Evolutionary conservation across 2,797 vertebrate species (phyloP), one percentile per base, ranked within the genome.

Genomic region (Sylvia borin): DNA sequence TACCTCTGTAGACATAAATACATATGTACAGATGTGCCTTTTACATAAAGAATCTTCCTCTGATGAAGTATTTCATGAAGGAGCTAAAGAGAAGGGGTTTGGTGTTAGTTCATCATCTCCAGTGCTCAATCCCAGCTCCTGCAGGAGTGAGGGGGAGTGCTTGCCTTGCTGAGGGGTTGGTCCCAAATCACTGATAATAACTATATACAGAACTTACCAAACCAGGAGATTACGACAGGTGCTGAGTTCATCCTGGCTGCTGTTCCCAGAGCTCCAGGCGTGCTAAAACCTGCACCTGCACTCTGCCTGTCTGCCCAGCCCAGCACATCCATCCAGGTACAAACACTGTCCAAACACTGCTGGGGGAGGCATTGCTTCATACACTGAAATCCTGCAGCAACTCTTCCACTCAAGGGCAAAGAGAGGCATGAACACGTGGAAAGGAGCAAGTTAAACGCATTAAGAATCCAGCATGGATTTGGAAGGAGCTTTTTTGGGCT

Each of bases 201-300:
- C 79, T n/a, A 71, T 0, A 58, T 1, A 13, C n/a, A 31, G 71
- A 64, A 36, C 60, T 96, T 94, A 91, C 95, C 87, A 90, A 80
- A 95, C 14, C 42, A 1, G 48, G 58, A 36, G 79, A 89, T 93
- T 95, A 90, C 80, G 7, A 87, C 92, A 92, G 76, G 70, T 34
- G 45, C 73, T 85, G 75, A 64, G 86, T 72, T 90, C 94, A 95
- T 66, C 83, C 75, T 43, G 29, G 21, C 78, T 55, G 42, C 12
- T 62, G 83, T 22, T 91, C 81, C 7, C 67, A 79, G 80, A 36
- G n/a, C 74, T 60, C 32, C 51, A 78, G 84, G 76, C 94, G 2
- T 96, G 92, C 92, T 72, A 90, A 92, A 93, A 97, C 85, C 95
- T 96, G 70, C 86, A 82, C 36, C 86, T 82, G 86, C 70, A 62